Evolutionary conservation across 1,140 invertebrate genomes (phyloP).

Genomic region (Drosophila elegans): DNA sequence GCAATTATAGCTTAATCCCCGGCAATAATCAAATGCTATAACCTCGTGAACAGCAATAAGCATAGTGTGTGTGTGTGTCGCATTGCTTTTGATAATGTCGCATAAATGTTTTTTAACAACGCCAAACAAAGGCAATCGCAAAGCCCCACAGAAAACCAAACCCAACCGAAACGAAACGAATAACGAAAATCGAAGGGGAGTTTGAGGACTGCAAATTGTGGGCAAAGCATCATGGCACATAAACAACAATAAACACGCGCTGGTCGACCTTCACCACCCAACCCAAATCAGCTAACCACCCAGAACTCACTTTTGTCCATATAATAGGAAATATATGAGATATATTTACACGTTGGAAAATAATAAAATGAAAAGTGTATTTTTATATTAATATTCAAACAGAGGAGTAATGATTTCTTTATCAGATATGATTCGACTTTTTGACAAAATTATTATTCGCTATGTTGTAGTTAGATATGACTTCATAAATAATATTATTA

Average conservation of each 20-base stretch:
- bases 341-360: conserved; percentile 19
- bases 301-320: conserved; percentile 58
- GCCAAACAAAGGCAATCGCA: conserved; percentile 76
- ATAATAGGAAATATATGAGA: conserved; percentile 49
- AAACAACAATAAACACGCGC: conserved; percentile 82
- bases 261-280: conserved; percentile 45
- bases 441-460: too few species aligned
- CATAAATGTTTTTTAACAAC: conserved; percentile 83
- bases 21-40: conserved; percentile 74
- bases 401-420: too few species aligned
- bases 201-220: conserved; percentile 59
- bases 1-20: conserved; percentile 79
- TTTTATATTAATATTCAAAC: not conserved
- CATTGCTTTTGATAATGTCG: conserved; percentile 74
- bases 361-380: not conserved
- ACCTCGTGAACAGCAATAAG: conserved; percentile 53
- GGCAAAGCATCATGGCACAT: conserved; percentile 55
- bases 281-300: not conserved
- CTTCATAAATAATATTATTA: too few species aligned
- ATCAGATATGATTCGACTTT: too few species aligned
- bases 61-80: conserved; percentile 60
- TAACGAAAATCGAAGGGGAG: conserved; percentile 64
- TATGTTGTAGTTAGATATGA: too few species aligned
- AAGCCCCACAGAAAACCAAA: conserved; percentile 50
- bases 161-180: conserved; percentile 31